Base-by-base conservation (phyloP, 2,797 vertebrate genomes). In the Numenius phaeopus region DNA sequence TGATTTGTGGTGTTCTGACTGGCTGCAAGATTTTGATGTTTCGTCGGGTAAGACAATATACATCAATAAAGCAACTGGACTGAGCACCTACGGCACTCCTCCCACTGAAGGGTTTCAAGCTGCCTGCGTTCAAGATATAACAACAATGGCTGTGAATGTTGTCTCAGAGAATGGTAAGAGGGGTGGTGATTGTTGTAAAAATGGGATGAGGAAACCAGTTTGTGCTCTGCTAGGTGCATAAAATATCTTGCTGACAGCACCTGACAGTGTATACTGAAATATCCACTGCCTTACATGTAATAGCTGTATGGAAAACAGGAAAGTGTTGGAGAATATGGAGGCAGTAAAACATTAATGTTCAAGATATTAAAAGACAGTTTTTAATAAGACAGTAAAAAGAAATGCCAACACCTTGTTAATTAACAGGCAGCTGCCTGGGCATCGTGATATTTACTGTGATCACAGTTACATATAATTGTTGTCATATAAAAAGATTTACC, bases 51-150 rank as follows among this genome's bases (percentile, higher is more conserved):
- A 95, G 97, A 98, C 92, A 2, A 98, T 99, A 82, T 99, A 99
- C n/a, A 94, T 99, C 95, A 99, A 99, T 97, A 99, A 89, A 96
- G 92, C 97, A 73, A 99, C 99, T 1, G 99, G 99, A 40, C 98
- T 99, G 71, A 99, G 99, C 98, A 98, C 98, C 71, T 99, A 99
- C 2, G 57, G 94, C 26, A 96, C 98, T 66, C 98, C 98, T 14
- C 72, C 98, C 9, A 2, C 37, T 24, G 97, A 98, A 88, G 98
- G 98, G 37, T 94, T 96, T 47, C 96, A 89, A 17, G 98, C 97
- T 52, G 62, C 83, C 55, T 99, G 99, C 78, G 88, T 98, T 19
- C 98, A 98, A 75, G 99, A 99, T 88, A 92, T 99, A 93, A 99
- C 99, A 81, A 99, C 99, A 40, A 97, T 99, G 98, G 98, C 99